Evolutionary conservation across 2,888 invertebrate genomes (phyloP), one percentile per base, ranked within the genome.

Genomic region (Microctonus brassicae): DNA sequence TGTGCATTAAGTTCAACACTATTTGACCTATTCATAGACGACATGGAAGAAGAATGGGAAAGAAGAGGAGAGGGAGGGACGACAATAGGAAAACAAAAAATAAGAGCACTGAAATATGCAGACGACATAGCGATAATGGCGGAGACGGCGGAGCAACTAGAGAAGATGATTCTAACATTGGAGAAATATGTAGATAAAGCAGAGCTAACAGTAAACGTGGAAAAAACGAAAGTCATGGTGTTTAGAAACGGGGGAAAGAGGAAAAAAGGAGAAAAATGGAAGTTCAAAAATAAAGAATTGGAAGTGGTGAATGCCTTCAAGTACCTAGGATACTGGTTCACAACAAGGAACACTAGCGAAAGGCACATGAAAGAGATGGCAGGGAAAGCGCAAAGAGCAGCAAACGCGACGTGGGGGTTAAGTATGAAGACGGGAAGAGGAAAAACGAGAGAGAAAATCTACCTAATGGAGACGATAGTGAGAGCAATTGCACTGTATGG

Each of bases 21-120:
- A 11, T 76, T 77, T 34, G 58, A 63, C 7, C 26, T 76, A 10
- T 74, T 70, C 39, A 68, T 73, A 34, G 72, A 73, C 20, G 66
- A 66, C n/a, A 10, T 73, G 11, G 69, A 66, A 0, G 62, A 61
- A 1, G 69, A 53, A 1, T 69, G 65, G 66, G 60, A 61, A n/a
- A 55, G 57, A 29, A 73, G 53, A 42, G 22, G 33, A n/a, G 62
- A 61, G 26, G 67, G 70, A 13, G 63, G 67, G 2, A 55, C 70
- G 20, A 63, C 53, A 6, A 67, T 73, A 1, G 67, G 73, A 0
- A 39, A 55, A 70, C 62, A 4, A 0, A 60, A 60, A 20, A 22
- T 60, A 2, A 34, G 36, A 7, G 60, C 34, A 1, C 10, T 60
- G 1, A 62, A 62, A 24, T 62, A 62, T 22, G 62, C 62, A 0